These are phyloP conservation scores for Balaenoptera acutorostrata DNA, from an alignment of 2,113 vertebrate genomes.

Conservation along the genomic window DNA sequence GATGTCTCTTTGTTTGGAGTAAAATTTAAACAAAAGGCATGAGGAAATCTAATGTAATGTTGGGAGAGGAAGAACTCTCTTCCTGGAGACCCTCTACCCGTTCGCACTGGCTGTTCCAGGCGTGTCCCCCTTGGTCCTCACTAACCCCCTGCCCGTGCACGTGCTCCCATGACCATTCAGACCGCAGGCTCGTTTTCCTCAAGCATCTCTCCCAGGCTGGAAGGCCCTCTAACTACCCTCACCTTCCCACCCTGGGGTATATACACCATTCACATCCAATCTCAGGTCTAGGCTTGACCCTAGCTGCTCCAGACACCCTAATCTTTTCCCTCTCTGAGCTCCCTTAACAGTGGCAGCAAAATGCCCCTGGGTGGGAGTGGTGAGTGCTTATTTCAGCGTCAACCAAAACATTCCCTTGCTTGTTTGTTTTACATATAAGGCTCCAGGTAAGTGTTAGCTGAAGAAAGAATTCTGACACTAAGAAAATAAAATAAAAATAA, in stretches of 20 bases:
- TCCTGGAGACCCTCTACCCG: not conserved
- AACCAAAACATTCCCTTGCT: not conserved
- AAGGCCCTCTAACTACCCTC: not conserved
- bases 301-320: not conserved
- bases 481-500: not conserved
- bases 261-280: no score
- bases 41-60: not conserved
- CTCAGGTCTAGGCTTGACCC: not conserved
- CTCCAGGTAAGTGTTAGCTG: not conserved
- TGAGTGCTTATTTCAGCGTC: not conserved
- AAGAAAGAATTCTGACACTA: not conserved
- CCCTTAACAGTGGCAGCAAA: not conserved
- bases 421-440: not conserved
- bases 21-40: not conserved
- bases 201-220: not conserved
- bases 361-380: no score
- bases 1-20: not conserved
- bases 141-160: not conserved
- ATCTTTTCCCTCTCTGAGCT: not conserved
- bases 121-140: not conserved
- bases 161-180: not conserved
- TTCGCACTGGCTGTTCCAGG: not conserved
- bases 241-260: not conserved
- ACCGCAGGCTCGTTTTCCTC: not conserved
- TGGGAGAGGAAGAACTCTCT: not conserved